Base-by-base conservation (phyloP, 2,797 vertebrate species). In the Betta splendens region DNA sequence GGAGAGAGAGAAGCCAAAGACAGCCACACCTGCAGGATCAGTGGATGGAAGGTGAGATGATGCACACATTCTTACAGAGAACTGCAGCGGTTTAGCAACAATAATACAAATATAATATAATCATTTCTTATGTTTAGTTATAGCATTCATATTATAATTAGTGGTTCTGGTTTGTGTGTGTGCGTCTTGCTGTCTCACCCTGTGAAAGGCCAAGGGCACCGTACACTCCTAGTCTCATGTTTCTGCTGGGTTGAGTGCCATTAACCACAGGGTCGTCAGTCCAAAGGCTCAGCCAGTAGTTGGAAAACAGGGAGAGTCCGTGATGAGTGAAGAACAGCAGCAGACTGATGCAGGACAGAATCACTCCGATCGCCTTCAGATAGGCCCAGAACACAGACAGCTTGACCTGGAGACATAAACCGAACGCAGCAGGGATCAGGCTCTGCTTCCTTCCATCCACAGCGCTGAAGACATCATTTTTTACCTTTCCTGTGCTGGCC, bases 251-350 rank as follows among this genome's bases (percentile, higher is more conserved):
- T 85, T 98, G 96, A 0, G 96, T 98, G 44, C 95, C 95, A 1
- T 98, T 98, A 49, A 97, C 12, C 29, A 96, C 84, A 0, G 93
- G 93, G 83, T 99, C 97, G 2, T 98, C 96, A 0, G 96, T 97
- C 97, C 97, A 99, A 43, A 95, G 83, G 67, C 97, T 98, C 5
- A 99, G 93, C 96, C 97, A 99, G 73, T 96, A 98, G 90, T 98
- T 98, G 50, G 96, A 97, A 52, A 90, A 80, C 49, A 99, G 69
- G 0, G 97, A 89, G 1, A 95, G 77, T 3, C 93, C 11, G 11
- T 98, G 92, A 76, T 97, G 94, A 42, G 88, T 81, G 3, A 98
- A 9, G 59, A 98, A 98, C 11, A 98, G 90, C 75, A 96, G 70
- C 69, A 95, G 60, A 67, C 95, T 95, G 69, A 95, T 67, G 53